A percentile compares a stretch with the other conserved stretches of the same genome.
Evolutionary conservation across 2,113 vertebrate genomes (phyloP).

Genomic region (Anguilla japonica): DNA sequence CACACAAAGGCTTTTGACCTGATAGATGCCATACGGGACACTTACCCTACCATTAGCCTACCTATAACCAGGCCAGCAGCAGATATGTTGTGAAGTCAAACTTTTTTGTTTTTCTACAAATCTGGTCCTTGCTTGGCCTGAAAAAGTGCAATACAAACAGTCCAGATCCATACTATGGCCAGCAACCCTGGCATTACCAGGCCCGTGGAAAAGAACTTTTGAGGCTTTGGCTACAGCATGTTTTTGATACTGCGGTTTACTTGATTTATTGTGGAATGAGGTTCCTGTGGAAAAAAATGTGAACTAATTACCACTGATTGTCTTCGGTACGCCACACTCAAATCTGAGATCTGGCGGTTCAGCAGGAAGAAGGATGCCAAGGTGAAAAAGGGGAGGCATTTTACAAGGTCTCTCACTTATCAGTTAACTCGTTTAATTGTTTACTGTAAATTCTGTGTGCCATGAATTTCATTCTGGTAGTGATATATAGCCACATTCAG

Average conservation of each 20-base stretch:
- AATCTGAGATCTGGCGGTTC: not conserved
- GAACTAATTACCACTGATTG: not conserved
- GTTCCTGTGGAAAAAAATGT: not conserved
- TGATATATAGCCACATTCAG: constrained; percentile 5
- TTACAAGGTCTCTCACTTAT: not conserved
- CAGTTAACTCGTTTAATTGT: constrained; percentile 17
- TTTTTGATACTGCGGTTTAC: not conserved
- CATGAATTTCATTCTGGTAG: not conserved
- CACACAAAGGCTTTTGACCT: too few species aligned
- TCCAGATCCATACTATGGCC: not conserved
- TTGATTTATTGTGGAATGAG: not conserved
- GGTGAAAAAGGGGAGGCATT: not conserved
- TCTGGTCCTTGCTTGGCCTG: not conserved
- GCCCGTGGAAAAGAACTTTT: not conserved
- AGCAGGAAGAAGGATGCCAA: not conserved
- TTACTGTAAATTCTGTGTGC: not conserved
- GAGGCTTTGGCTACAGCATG: not conserved
- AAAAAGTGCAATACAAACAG: not conserved
- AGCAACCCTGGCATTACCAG: not conserved
- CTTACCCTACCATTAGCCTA: not conserved
- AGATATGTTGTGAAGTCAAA: too few species aligned
- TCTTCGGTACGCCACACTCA: not conserved
- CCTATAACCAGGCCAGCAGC: not conserved
- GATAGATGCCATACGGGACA: not conserved
- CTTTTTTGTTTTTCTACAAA: too few species aligned